Evolutionary conservation across 2,113 vertebrate species (phyloP).

Genomic region (Phocoena sinus): DNA sequence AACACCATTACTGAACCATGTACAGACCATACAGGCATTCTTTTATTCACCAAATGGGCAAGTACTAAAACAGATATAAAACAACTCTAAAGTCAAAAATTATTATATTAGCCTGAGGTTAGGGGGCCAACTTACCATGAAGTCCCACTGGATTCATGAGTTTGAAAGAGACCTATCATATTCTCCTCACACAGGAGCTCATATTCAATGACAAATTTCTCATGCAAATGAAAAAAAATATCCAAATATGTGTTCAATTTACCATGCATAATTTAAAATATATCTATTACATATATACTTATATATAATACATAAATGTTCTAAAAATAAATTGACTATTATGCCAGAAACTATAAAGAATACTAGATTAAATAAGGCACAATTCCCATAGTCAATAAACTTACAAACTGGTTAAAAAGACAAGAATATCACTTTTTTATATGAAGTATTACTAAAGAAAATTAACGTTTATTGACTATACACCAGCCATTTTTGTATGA

Average conservation of each 20-base stretch:
- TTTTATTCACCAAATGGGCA: background rate
- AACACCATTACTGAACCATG: background rate
- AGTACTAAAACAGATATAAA: background rate
- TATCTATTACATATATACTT: background rate
- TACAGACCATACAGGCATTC: background rate
- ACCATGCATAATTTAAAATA: slow-evolving; percentile 3
- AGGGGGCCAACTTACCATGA: background rate
- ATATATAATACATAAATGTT: background rate
- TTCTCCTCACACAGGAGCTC: background rate
- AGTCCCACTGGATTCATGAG: background rate
- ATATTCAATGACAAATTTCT: background rate
- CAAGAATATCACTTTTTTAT: background rate
- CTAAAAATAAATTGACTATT: background rate
- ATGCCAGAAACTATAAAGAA: background rate
- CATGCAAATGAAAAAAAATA: background rate
- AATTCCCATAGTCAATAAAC: background rate
- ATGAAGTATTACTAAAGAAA: background rate
- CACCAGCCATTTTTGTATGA: background rate
- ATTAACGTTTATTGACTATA: background rate
- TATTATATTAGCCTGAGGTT: background rate
- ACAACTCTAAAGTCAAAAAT: background rate
- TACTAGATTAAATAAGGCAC: background rate
- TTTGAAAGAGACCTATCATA: background rate
- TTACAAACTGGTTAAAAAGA: background rate
- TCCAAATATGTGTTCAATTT: background rate